Evolutionary conservation across 2,113 vertebrate genomes (phyloP).

Genomic region (Cebidichthys violaceus): DNA sequence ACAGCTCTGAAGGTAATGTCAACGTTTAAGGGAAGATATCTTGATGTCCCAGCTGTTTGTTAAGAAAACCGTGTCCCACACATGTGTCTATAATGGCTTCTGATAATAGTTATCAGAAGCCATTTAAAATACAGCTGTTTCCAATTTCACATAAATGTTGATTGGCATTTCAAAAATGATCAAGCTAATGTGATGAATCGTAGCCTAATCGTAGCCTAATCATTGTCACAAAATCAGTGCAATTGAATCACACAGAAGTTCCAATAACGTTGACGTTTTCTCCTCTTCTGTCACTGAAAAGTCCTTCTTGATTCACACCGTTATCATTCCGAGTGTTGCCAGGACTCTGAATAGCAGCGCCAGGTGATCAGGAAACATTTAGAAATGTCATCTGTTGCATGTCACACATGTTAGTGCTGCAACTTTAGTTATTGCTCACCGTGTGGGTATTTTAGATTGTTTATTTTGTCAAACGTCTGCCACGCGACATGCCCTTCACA

Average conservation of each 20-base stretch:
- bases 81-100: no score
- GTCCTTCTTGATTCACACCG: not conserved
- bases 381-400: not conserved
- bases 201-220: not conserved
- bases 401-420: no score
- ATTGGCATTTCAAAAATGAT: not conserved
- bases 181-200: not conserved
- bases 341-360: not conserved
- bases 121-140: not conserved
- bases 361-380: not conserved
- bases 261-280: not conserved
- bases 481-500: not conserved
- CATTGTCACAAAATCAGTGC: not conserved
- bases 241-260: not conserved
- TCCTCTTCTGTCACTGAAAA: not conserved
- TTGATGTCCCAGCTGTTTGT: not conserved
- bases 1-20: constrained; percentile 3
- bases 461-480: not conserved
- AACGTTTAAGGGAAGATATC: not conserved
- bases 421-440: not conserved
- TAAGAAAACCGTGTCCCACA: no score
- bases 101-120: not conserved
- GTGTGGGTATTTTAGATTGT: not conserved
- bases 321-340: not conserved
- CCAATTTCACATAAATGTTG: no score